Conservation (phyloP, 2,888 invertebrate genomes). For the Hyposoter dolosus region DNA sequence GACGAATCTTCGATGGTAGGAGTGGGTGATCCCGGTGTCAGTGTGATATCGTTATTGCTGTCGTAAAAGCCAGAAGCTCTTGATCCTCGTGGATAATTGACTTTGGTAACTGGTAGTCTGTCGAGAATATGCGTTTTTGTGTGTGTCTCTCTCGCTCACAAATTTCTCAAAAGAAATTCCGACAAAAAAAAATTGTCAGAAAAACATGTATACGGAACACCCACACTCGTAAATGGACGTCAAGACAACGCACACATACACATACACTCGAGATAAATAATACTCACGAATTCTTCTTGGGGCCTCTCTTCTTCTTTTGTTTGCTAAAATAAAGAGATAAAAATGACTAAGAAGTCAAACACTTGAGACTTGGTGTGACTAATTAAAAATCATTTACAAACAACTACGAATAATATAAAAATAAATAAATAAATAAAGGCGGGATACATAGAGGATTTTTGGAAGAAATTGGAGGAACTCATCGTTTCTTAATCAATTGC, state of each 20-base stretch:
- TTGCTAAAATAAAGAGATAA: slow-evolving; percentile 81
- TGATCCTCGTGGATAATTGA: slow-evolving; percentile 75
- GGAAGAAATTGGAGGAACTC: slow-evolving; percentile 60
- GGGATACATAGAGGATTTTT: slow-evolving; percentile 62
- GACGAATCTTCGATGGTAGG: slow-evolving; percentile 78
- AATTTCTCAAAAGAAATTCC: not conserved
- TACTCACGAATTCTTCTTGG: slow-evolving; percentile 82
- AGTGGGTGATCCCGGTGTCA: slow-evolving; percentile 77
- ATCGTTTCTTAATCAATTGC: slow-evolving; percentile 65
- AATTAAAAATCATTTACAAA: slow-evolving; percentile 30
- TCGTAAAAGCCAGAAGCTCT: slow-evolving; percentile 78
- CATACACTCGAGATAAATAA: slow-evolving; percentile 66
- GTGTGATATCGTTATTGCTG: slow-evolving; percentile 74
- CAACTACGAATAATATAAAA: slow-evolving; percentile 17
- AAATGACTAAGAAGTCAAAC: slow-evolving; percentile 29
- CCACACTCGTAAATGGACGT: not conserved
- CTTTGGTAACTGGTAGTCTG: slow-evolving; percentile 78
- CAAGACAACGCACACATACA: not conserved
- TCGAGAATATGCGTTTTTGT: slow-evolving; percentile 44
- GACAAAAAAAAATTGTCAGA: slow-evolving; percentile 28
- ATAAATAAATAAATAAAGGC: slow-evolving; percentile 26
- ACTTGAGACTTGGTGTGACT: slow-evolving; percentile 22
- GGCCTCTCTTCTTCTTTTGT: slow-evolving; percentile 82
- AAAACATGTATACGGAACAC: slow-evolving; percentile 11
- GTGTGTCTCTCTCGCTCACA: not conserved